Evolutionary conservation across 2,888 invertebrate genomes (phyloP).

Genomic region (Neocrepidodera transversa): DNA sequence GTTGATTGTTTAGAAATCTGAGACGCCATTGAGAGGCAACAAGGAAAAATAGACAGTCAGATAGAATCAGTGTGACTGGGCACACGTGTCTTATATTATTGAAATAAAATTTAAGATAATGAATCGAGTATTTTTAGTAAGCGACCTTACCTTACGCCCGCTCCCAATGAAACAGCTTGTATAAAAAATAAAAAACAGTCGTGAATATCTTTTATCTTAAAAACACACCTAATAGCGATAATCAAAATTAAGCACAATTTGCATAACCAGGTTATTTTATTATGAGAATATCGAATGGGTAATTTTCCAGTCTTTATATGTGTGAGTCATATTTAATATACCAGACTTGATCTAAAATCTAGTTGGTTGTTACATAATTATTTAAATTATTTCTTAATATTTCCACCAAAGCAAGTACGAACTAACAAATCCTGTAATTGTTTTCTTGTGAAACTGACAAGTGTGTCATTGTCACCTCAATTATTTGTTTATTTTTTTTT

Average conservation of each 20-base stretch:
- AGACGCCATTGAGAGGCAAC: too few relatives aligned
- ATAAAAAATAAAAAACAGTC: too few relatives aligned
- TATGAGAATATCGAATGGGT: not conserved
- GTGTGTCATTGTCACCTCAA: conserved; percentile 31
- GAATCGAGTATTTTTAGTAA: too few relatives aligned
- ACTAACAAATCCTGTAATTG: conserved; percentile 16
- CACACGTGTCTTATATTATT: too few relatives aligned
- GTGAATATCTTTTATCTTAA: too few relatives aligned
- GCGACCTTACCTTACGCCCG: too few relatives aligned
- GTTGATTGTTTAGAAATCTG: too few relatives aligned
- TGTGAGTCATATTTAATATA: conserved; percentile 5
- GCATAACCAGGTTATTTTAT: conserved; percentile 1
- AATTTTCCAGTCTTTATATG: not conserved
- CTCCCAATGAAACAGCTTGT: too few relatives aligned
- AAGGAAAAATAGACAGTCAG: too few relatives aligned
- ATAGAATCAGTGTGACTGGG: too few relatives aligned
- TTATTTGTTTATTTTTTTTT: conserved; percentile 21
- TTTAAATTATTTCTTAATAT: conserved; percentile 12
- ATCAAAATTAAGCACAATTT: not conserved
- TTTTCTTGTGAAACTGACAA: conserved; percentile 29
- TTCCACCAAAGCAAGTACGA: conserved; percentile 1
- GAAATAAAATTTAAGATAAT: too few relatives aligned
- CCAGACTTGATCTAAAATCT: conserved; percentile 7
- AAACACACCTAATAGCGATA: not conserved
- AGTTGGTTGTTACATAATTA: conserved; percentile 10